Conservation (phyloP, 1,140 invertebrate species). For the Bombus vancouverensis region DNA sequence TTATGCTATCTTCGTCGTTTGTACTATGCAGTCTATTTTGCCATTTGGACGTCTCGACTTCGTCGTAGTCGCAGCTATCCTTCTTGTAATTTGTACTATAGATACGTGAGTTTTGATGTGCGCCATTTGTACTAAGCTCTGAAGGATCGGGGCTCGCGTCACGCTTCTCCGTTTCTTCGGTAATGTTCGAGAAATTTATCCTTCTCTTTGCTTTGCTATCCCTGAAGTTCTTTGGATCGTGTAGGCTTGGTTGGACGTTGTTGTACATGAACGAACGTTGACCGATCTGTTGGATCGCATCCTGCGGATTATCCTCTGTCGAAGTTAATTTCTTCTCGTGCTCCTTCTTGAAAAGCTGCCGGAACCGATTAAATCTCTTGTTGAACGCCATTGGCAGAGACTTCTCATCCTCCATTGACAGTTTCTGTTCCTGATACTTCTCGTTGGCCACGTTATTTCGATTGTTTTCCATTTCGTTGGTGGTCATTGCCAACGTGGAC, state of each 20-base stretch:
- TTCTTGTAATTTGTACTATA: conserved; percentile 75
- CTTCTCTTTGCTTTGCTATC: conserved; percentile 51
- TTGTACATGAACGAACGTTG: conserved; percentile 38
- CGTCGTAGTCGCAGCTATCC: conserved; percentile 21
- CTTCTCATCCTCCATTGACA: conserved; percentile 70
- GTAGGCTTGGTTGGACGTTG: conserved; percentile 46
- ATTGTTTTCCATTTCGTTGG: conserved; percentile 32
- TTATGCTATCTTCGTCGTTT: conserved; percentile 16
- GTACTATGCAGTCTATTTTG: conserved; percentile 51
- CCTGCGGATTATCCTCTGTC: conserved; percentile 23
- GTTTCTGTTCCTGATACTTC: conserved; percentile 34
- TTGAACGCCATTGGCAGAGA: conserved; percentile 73
- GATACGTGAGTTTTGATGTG: conserved; percentile 64
- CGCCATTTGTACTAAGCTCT: conserved; percentile 68
- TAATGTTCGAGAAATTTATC: conserved; percentile 55
- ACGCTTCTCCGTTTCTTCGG: conserved; percentile 19
- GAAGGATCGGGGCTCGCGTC: conserved; percentile 32
- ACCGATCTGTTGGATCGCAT: background rate
- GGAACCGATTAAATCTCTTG: conserved; percentile 73
- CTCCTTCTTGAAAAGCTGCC: conserved; percentile 77
- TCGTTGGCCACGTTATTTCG: conserved; percentile 42
- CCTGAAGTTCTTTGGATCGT: conserved; percentile 43
- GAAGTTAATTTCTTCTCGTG: conserved; percentile 62
- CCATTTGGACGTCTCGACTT: conserved; percentile 31
- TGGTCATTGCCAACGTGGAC: conserved; percentile 24